These are phyloP conservation scores for Bhutanitis thaidina DNA, from an alignment of 2,888 invertebrate genomes.

Conservation along the genomic window DNA sequence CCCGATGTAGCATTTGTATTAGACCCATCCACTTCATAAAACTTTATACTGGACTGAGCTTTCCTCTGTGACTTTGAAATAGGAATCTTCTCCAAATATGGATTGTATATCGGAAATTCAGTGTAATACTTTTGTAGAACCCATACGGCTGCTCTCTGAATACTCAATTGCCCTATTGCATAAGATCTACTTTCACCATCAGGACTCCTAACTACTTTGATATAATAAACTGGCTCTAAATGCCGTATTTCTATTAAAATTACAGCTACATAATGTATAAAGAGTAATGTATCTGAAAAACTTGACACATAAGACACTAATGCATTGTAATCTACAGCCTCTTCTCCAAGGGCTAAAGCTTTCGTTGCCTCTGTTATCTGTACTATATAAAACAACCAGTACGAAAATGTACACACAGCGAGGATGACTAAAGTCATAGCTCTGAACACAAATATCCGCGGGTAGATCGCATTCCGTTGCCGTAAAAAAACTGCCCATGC, in stretches of 20 bases:
- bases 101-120: constrained; percentile 98
- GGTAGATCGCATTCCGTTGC: constrained; percentile 91
- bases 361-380: constrained; percentile 91
- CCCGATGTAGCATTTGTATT: constrained; percentile 84
- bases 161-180: constrained; percentile 93
- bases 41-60: constrained; percentile 92
- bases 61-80: constrained; percentile 91
- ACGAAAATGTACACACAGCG: constrained; percentile 95
- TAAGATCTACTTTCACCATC: constrained; percentile 95
- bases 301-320: constrained; percentile 96
- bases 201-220: constrained; percentile 95
- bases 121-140: constrained; percentile 96
- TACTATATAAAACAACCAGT: constrained; percentile 98
- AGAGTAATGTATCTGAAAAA: constrained; percentile 94
- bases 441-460: constrained; percentile 94
- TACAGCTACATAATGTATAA: constrained; percentile 96
- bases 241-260: constrained; percentile 96
- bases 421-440: constrained; percentile 93
- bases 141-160: constrained; percentile 97
- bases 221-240: constrained; percentile 92
- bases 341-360: constrained; percentile 88
- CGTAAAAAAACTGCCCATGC: constrained; percentile 96
- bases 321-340: constrained; percentile 90
- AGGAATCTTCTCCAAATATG: constrained; percentile 94
- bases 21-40: constrained; percentile 97